Base-by-base conservation (phyloP, 2,888 invertebrate species). In the Lepidonotus clava region DNA sequence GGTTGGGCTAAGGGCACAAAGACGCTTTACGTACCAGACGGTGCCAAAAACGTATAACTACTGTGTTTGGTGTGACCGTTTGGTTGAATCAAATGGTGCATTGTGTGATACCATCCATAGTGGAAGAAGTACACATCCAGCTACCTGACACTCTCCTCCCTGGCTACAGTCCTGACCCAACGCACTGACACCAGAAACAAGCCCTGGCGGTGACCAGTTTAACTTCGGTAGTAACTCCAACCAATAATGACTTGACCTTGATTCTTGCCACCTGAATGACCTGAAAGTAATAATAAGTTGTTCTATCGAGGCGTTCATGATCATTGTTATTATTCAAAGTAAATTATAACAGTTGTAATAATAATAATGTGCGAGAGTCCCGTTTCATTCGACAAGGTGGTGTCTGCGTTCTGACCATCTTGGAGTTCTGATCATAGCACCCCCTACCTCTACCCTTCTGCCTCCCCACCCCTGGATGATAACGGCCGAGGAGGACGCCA, bases 241-340 rank as follows among this genome's bases (percentile, higher is more conserved):
- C 5, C 61, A 28, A 61, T 14, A 56, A 8, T 76, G 80, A 80
- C 80, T 80, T 80, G 80, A 46, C 80, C 80, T 46, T 80, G 80
- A 80, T 80, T 80, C 80, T 80, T 80, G 80, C 80, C 80, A 80
- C 28, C 80, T 80, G 46, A 80, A 80, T 46, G 40, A 80, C 28
- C 24, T n/a, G 46, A 80, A 76, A 46, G 28, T 24, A 66, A n/a
- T 24, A 80, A 46, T 46, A 21, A 11, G 46, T 80, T 80, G 46
- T 80, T 80, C 41, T 46, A 80, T 80, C 80, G 80, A 80, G 80
- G 80, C 80, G 80, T 80, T 80, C 80, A 80, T 80, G 28, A 46
- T 34, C 71, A 34, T 38, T 71, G 38, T 71, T 71, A 71, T 4
- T 21, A 76, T 41, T 80, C 1, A 51, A 46, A 80, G 28, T 80